phyloP scores from a whole-genome alignment of 2,113 vertebrate genomes.

The Zootoca vivipara region DNA sequence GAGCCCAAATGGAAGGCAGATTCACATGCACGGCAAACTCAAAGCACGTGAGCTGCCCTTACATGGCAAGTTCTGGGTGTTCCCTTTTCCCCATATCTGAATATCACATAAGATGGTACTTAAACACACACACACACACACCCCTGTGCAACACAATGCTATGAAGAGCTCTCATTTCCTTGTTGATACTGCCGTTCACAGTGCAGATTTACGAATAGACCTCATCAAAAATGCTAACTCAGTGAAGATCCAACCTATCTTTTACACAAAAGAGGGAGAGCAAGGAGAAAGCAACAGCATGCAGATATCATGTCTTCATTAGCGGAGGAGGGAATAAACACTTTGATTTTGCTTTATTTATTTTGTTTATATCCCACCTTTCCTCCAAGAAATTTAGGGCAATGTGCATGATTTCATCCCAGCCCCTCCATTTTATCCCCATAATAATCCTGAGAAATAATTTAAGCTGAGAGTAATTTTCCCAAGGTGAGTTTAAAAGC shows the following conservation, averaged over 20 bases:
- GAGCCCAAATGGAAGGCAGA: conserved; percentile 20
- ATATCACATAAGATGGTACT: neutral
- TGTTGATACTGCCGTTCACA: too few species aligned
- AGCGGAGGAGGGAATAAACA: neutral
- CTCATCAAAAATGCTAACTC: neutral
- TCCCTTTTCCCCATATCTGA: neutral
- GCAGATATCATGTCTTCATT: neutral
- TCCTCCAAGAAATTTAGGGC: neutral
- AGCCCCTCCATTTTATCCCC: neutral
- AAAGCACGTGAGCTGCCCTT: conserved; percentile 30
- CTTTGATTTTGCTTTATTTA: neutral
- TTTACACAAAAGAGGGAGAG: neutral
- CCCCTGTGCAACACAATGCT: neutral
- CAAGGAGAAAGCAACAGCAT: neutral
- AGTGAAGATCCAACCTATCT: neutral
- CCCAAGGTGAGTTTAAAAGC: too few species aligned
- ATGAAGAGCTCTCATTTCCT: neutral
- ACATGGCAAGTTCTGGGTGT: conserved; percentile 31
- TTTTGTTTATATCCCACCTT: neutral
- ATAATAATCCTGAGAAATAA: neutral
- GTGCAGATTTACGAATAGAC: neutral
- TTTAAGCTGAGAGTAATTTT: neutral
- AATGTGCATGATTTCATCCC: neutral
- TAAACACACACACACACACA: neutral
- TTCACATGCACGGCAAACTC: conserved; percentile 18